A percentile compares a stretch with the other conserved stretches of the same genome.
Conservation (phyloP, 2,888 invertebrate genomes). For the Hydriomena furcata region DNA sequence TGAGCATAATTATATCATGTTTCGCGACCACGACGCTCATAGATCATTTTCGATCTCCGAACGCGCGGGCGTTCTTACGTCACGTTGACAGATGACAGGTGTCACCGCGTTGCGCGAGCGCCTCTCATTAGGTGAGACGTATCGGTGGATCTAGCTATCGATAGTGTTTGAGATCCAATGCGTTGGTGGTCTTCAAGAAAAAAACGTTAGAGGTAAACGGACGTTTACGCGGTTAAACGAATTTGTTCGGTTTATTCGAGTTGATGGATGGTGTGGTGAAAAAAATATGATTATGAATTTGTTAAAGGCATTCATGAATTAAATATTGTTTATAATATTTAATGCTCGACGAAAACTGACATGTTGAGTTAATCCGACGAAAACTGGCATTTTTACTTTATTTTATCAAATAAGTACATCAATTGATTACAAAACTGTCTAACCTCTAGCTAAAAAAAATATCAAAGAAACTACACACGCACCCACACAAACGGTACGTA, state of each 20-base stretch:
- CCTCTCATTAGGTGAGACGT: constrained; percentile 63
- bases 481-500: constrained; percentile 35
- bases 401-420: constrained; percentile 1
- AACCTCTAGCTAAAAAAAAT: constrained; percentile 3
- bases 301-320: background rate
- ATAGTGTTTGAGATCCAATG: constrained; percentile 71
- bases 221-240: constrained; percentile 62
- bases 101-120: constrained; percentile 70
- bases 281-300: constrained; percentile 4
- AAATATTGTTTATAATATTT: background rate
- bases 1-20: constrained; percentile 67
- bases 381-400: no score
- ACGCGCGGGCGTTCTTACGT: constrained; percentile 72
- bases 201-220: constrained; percentile 56
- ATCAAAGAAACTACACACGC: constrained; percentile 25
- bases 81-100: constrained; percentile 77
- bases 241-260: constrained; percentile 45
- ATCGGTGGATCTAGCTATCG: constrained; percentile 66
- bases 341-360: no score
- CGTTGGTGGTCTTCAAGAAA: constrained; percentile 68
- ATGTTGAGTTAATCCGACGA: no score
- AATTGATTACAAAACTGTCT: constrained; percentile 10
- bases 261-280: constrained; percentile 32
- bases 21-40: constrained; percentile 66
- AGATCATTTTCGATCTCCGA: constrained; percentile 55